These are phyloP conservation scores for Coccyzus lansbergi DNA, from an alignment of 2,797 vertebrate species.

Conservation along the genomic window DNA sequence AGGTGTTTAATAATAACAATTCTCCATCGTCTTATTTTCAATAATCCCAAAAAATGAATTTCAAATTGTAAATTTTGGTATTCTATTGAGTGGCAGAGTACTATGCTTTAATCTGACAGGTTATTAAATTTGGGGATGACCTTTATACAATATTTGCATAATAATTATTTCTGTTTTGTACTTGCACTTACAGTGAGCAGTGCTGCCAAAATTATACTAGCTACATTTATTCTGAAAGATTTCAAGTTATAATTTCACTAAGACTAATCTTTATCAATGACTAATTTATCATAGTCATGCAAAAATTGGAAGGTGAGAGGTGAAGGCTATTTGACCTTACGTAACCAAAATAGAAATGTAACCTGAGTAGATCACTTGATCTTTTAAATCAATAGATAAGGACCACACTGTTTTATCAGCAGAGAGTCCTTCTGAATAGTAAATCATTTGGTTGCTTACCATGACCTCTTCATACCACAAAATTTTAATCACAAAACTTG, in stretches of 20 bases:
- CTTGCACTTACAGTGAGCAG: not conserved
- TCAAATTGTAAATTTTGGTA: not conserved
- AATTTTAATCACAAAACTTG: conserved; percentile 4
- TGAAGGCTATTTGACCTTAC: conserved; percentile 50
- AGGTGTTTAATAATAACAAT: not conserved
- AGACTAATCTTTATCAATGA: conserved; percentile 5
- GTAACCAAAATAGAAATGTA: conserved; percentile 55
- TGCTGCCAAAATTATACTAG: too few relatives aligned
- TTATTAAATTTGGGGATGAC: not conserved
- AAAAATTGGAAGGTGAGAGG: conserved; percentile 30
- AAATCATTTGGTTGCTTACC: not conserved
- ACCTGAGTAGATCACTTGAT: conserved; percentile 35
- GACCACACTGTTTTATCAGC: conserved; percentile 4
- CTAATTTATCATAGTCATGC: conserved; percentile 52
- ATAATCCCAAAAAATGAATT: not conserved
- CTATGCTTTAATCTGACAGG: not conserved
- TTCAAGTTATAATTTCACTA: not conserved
- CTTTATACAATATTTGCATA: not conserved
- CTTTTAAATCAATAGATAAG: conserved; percentile 46
- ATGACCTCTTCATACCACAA: not conserved
- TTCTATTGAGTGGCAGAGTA: not conserved
- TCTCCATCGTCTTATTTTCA: not conserved
- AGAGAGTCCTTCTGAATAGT: not conserved
- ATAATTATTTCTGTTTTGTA: not conserved
- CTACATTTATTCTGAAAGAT: not conserved